A percentile compares a stretch with the other conserved stretches of the same genome.
phyloP scores from a whole-genome alignment of 2,888 invertebrate species.

The Zhuqinia jingwanae region DNA sequence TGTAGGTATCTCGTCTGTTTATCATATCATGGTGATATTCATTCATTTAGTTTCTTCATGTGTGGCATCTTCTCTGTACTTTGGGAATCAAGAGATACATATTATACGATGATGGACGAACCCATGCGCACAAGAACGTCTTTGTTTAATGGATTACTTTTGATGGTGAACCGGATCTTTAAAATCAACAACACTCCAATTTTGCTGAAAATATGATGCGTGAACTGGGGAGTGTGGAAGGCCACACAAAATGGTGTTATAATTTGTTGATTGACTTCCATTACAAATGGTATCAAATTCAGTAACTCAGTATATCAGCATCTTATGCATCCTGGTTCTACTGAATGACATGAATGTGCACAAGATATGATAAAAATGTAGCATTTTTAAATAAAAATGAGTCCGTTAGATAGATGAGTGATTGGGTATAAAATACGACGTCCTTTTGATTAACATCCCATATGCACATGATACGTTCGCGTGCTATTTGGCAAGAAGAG shows the following conservation, averaged over 20 bases:
- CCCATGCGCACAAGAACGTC: conserved; percentile 10
- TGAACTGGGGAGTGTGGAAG: neutral
- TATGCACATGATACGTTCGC: no score
- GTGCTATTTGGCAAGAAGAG: no score
- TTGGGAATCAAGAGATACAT: neutral
- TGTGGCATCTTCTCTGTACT: neutral
- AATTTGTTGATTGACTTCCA: neutral
- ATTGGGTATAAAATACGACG: no score
- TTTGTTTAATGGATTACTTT: conserved; percentile 20
- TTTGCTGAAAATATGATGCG: neutral
- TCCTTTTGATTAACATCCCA: no score
- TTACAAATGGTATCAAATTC: neutral
- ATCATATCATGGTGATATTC: neutral
- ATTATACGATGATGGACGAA: neutral
- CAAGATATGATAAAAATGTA: no score
- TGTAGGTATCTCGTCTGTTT: neutral
- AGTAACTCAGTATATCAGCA: neutral
- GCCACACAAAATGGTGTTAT: neutral
- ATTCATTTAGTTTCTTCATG: neutral
- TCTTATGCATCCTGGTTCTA: conserved; percentile 12
- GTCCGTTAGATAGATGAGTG: no score
- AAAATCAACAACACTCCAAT: conserved; percentile 27
- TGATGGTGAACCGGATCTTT: conserved; percentile 61
- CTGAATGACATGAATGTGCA: neutral
- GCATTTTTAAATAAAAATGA: no score